Conservation (phyloP, 2,797 vertebrate species). For the Hyperoplus immaculatus region DNA sequence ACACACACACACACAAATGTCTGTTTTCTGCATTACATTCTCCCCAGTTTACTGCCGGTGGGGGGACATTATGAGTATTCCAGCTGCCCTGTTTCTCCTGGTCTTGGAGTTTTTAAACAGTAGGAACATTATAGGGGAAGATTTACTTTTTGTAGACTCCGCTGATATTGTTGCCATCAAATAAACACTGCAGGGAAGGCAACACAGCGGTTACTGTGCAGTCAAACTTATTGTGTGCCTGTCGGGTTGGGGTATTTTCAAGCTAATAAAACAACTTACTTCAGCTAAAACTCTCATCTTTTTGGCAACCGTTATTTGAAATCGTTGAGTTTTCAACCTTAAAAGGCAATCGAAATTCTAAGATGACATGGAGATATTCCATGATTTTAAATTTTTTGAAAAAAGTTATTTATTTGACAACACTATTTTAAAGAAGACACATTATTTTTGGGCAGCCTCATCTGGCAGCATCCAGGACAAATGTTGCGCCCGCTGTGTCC, state of each 20-base stretch:
- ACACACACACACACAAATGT: slow-evolving; percentile 39
- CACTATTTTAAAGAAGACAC: neutral
- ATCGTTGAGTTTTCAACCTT: neutral
- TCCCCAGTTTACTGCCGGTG: slow-evolving; percentile 75
- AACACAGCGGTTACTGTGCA: neutral
- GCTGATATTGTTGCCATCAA: slow-evolving; percentile 33
- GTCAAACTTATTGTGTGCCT: neutral
- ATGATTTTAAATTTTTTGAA: neutral
- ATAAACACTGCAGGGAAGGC: slow-evolving; percentile 18
- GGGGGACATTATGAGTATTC: slow-evolving; percentile 78
- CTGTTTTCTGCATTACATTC: slow-evolving; percentile 83
- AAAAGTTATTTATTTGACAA: neutral
- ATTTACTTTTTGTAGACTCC: slow-evolving; percentile 23
- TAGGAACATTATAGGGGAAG: slow-evolving; percentile 23
- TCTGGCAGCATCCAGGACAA: slow-evolving; percentile 40
- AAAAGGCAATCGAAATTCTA: neutral
- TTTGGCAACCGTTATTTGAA: neutral
- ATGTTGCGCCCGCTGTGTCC: slow-evolving; percentile 15
- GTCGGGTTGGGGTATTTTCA: neutral
- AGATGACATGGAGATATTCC: neutral
- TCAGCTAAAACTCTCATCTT: neutral
- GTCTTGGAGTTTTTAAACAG: slow-evolving; percentile 29
- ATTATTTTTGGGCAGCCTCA: slow-evolving; percentile 24
- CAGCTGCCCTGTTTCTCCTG: slow-evolving; percentile 68
- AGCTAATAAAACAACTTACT: neutral